A percentile compares a stretch with the other conserved stretches of the same genome.
Conservation (phyloP, 2,113 vertebrate genomes). For the Camelus dromedarius region DNA sequence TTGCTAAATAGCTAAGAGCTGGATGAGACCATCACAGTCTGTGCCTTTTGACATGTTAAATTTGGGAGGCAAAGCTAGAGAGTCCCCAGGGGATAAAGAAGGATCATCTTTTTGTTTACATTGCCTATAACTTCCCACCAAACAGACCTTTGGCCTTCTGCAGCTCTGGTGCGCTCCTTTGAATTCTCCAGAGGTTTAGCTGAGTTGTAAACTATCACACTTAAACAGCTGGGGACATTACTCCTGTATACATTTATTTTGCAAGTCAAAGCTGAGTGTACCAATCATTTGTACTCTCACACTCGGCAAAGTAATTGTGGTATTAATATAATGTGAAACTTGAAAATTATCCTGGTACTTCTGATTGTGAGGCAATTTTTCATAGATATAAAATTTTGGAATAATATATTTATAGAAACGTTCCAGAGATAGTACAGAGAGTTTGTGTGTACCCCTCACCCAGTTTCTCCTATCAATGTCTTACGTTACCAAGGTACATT, state of each 20-base stretch:
- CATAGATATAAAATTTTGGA: conserved; percentile 1
- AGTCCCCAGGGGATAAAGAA: not conserved
- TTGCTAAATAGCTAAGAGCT: not conserved
- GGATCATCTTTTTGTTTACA: not conserved
- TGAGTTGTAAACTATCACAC: not conserved
- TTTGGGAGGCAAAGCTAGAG: not conserved
- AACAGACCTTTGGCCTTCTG: not conserved
- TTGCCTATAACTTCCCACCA: not conserved
- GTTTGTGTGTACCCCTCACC: not conserved
- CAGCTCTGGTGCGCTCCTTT: not conserved
- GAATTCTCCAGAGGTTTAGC: conserved; percentile 16
- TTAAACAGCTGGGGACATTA: not conserved
- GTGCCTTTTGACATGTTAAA: not conserved
- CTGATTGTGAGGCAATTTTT: conserved; percentile 12
- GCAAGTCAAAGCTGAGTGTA: conserved; percentile 18
- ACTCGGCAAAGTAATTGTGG: not conserved
- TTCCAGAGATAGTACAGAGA: not conserved
- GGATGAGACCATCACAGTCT: not conserved
- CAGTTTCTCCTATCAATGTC: not conserved
- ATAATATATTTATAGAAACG: not conserved
- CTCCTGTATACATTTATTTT: not conserved
- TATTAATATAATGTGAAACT: conserved; percentile 2
- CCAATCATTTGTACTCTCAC: conserved; percentile 34
- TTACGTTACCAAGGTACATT: not conserved
- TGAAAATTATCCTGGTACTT: conserved; percentile 10